Evolutionary conservation across 2,888 invertebrate genomes (phyloP), one percentile per base, ranked within the genome.

Genomic region (Cryptosula pallasiana): DNA sequence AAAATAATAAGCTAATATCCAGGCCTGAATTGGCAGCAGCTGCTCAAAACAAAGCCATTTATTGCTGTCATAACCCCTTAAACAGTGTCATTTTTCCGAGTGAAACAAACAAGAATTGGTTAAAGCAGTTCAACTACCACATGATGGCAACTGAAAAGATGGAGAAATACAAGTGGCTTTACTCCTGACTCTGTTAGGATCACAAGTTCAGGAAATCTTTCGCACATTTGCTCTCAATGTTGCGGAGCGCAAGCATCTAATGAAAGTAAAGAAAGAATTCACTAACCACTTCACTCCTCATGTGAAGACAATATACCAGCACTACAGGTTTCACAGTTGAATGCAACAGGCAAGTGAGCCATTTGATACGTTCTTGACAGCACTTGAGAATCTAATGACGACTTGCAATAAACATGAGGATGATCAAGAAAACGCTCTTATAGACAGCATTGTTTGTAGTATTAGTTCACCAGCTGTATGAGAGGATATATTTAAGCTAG

Each of bases 141-240:
- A 25, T 57, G 57, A 57, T 25, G 5, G 57, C 57, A 5, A 57
- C 25, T 5, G 57, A 57, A 23, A 57, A 57, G n/a, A n/a, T n/a
- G n/a, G n/a, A n/a, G n/a, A n/a, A n/a, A 57, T 57, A 13, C 57
- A 57, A 23, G 57, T 57, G 5, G 57, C 57, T 25, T 5, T 25
- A n/a, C n/a, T 57, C 5, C 57, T 57, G 5, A 16, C 57, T 23
- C 5, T 57, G 57, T 23, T 57, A 9, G 25, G 57, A 25, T 9
- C 57, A 16, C 57, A 57, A 57, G 57, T 9, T 5, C 57, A 57
- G 25, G 57, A 57, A 23, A 13, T 57, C n/a, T 57, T 57, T 57
- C 5, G 57, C 5, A 57, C 57, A 23, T 57, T 57, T 23, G 5
- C 13, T 57, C 25, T 57, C 20, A 57, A 9, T 16, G 25, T 16